A percentile compares a stretch with the other conserved stretches of the same genome.
Conservation (phyloP, 2,113 vertebrate species). For the Notarius lentiginosus region DNA sequence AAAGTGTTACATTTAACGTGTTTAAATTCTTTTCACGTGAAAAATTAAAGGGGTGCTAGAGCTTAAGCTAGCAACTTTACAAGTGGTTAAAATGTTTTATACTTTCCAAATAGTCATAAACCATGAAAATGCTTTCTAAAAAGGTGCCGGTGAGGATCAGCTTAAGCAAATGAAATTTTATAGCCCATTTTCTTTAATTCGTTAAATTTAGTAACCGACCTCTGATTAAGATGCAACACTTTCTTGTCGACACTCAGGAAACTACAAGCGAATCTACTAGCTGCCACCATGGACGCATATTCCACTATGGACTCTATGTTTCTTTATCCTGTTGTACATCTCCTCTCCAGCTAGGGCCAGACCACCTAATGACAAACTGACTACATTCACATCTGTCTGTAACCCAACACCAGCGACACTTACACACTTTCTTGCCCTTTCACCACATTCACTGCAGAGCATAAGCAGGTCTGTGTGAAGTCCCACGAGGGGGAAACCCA, state of each 20-base stretch:
- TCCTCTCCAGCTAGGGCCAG: slow-evolving; percentile 8
- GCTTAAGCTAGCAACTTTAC: background rate
- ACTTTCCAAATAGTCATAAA: background rate
- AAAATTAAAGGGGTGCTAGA: background rate
- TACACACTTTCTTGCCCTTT: slow-evolving; percentile 29
- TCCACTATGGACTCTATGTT: slow-evolving; percentile 3
- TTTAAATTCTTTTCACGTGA: background rate
- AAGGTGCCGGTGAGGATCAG: background rate
- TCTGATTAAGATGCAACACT: background rate
- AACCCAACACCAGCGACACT: slow-evolving; percentile 38
- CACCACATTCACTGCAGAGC: slow-evolving; percentile 19
- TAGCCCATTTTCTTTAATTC: background rate
- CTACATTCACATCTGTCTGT: slow-evolving; percentile 28
- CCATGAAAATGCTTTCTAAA: background rate
- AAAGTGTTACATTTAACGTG: background rate
- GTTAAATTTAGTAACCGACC: background rate
- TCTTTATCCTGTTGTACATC: slow-evolving; percentile 13
- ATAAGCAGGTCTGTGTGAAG: slow-evolving; percentile 11
- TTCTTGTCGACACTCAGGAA: background rate
- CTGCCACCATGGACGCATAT: background rate
- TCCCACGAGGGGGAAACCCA: slow-evolving; percentile 12
- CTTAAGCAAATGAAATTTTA: background rate
- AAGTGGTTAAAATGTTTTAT: background rate
- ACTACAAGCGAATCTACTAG: background rate
- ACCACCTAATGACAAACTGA: slow-evolving; percentile 26